These are phyloP conservation scores for Diadromus collaris DNA, from an alignment of 2,888 invertebrate species.

Conservation along the genomic window DNA sequence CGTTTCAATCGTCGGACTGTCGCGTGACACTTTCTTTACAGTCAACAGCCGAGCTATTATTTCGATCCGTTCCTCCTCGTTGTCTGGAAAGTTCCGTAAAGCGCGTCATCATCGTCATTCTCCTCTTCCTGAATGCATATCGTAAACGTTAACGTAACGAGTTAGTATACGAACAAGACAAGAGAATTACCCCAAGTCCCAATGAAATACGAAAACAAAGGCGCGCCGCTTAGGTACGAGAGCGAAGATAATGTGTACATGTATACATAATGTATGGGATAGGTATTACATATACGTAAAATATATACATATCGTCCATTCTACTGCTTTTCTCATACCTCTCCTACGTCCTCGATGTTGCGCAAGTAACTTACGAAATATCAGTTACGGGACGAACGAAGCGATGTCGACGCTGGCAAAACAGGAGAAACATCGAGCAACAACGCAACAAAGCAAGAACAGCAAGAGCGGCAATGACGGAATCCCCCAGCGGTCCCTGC, in stretches of 20 bases:
- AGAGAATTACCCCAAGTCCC: not conserved
- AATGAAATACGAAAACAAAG: slow-evolving; percentile 5
- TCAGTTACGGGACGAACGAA: slow-evolving; percentile 17
- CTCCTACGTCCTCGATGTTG: not conserved
- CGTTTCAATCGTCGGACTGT: not conserved
- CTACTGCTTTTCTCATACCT: not conserved
- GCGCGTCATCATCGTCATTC: slow-evolving; percentile 12
- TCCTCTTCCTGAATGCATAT: not conserved
- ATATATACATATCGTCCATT: slow-evolving; percentile 1
- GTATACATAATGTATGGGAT: not conserved
- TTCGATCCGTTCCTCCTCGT: not conserved
- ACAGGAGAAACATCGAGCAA: not conserved
- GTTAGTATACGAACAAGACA: slow-evolving; percentile 1
- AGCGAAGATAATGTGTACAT: not conserved
- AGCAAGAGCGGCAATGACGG: slow-evolving; percentile 12
- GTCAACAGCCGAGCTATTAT: not conserved
- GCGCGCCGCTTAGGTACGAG: not conserved
- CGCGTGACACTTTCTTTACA: not conserved
- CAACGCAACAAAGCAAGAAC: slow-evolving; percentile 22
- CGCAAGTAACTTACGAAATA: slow-evolving; percentile 32
- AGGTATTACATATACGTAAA: not conserved
- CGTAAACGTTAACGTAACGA: not conserved
- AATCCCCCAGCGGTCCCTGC: slow-evolving; percentile 2
- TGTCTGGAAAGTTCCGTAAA: slow-evolving; percentile 26
- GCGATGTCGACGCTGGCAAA: slow-evolving; percentile 1